Conservation (phyloP, 2,113 vertebrate genomes). For the Sula dactylatra region DNA sequence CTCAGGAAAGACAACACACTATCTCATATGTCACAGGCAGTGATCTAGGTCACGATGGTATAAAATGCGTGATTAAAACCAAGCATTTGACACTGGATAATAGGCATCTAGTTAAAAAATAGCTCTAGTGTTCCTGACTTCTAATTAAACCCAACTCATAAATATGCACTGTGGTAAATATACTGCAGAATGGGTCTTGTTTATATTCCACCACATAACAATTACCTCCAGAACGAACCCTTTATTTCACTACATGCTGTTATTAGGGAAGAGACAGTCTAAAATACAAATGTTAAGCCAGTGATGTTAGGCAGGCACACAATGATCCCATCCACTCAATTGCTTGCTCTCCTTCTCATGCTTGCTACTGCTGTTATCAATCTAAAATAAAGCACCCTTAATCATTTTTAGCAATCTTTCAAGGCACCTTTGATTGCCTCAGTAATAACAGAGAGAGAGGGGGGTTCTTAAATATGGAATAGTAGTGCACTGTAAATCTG, state of each 20-base stretch:
- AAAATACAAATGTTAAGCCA: slow-evolving; percentile 71
- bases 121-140: slow-evolving; percentile 72
- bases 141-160: slow-evolving; percentile 83
- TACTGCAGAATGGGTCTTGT: slow-evolving; percentile 74
- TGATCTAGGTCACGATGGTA: slow-evolving; percentile 82
- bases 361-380: slow-evolving; percentile 33
- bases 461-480: slow-evolving; percentile 35
- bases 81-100: slow-evolving; percentile 81
- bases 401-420: slow-evolving; percentile 62
- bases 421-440: slow-evolving; percentile 39
- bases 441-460: background rate
- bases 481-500: slow-evolving; percentile 14
- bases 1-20: slow-evolving; percentile 80
- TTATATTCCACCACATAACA: slow-evolving; percentile 79
- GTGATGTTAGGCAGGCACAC: slow-evolving; percentile 34
- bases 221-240: slow-evolving; percentile 74
- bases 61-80: slow-evolving; percentile 85
- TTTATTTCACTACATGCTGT: slow-evolving; percentile 75
- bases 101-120: slow-evolving; percentile 81
- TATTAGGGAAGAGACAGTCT: slow-evolving; percentile 68
- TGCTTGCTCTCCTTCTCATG: background rate
- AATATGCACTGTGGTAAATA: slow-evolving; percentile 78
- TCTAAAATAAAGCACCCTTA: slow-evolving; percentile 65
- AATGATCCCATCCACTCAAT: background rate
- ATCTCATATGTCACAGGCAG: slow-evolving; percentile 79